phyloP scores from a whole-genome alignment of 2,888 invertebrate genomes.

The Drosophila tripunctata region DNA sequence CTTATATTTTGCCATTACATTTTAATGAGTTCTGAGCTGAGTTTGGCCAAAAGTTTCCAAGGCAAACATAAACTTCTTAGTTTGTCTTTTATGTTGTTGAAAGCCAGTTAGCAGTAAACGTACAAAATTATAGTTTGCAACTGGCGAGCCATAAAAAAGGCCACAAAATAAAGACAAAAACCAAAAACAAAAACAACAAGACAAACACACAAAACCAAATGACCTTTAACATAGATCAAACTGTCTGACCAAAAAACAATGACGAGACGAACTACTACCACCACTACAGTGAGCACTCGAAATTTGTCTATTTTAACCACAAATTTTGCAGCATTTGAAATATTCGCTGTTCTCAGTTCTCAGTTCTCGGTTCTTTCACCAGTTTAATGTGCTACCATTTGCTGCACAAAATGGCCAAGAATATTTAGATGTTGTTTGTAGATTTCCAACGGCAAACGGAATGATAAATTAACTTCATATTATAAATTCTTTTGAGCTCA shows the following conservation, averaged over 20 bases:
- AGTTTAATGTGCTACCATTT: constrained; percentile 2
- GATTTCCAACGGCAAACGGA: constrained; percentile 45
- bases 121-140: constrained; percentile 51
- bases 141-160: constrained; percentile 46
- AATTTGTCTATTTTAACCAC: constrained; percentile 41
- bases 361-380: too few relatives aligned
- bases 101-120: constrained; percentile 29
- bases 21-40: constrained; percentile 45
- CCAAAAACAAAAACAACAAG: constrained; percentile 28
- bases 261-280: background rate
- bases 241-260: constrained; percentile 40
- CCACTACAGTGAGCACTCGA: too few relatives aligned
- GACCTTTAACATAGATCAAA: constrained; percentile 53
- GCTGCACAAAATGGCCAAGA: constrained; percentile 5
- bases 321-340: constrained; percentile 71
- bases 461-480: constrained; percentile 71
- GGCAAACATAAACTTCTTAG: constrained; percentile 27
- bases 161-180: constrained; percentile 54
- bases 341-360: constrained; percentile 28
- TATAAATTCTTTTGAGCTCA: constrained; percentile 73
- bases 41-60: constrained; percentile 17
- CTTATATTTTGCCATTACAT: constrained; percentile 17
- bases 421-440: constrained; percentile 32
- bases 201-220: constrained; percentile 2
- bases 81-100: constrained; percentile 2